Evolutionary conservation across 1,140 invertebrate species (phyloP).

Genomic region (Trypoxylus dichotomus): DNA sequence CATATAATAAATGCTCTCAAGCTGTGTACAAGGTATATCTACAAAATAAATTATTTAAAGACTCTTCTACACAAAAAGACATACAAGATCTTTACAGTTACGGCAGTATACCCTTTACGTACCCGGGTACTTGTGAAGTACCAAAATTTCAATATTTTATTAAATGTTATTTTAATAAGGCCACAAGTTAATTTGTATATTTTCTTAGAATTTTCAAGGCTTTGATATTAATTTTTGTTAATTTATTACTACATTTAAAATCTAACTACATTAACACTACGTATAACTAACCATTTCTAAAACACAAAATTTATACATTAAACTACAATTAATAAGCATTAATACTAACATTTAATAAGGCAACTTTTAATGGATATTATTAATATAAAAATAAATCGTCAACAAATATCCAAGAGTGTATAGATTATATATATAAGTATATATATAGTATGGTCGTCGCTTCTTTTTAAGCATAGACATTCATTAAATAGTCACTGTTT

Average conservation of each 20-base stretch:
- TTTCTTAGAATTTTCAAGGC: conserved; percentile 25
- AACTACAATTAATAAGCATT: conserved; percentile 21
- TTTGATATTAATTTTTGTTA: conserved; percentile 26
- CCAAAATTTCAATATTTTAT: conserved; percentile 19
- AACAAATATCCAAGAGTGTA: conserved; percentile 27
- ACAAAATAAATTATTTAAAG: conserved; percentile 31
- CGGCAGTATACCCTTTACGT: conserved; percentile 31
- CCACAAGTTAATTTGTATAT: conserved; percentile 13
- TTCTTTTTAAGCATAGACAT: conserved; percentile 10
- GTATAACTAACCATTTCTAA: conserved; percentile 25
- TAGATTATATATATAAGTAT: conserved; percentile 20
- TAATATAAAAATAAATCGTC: conserved; percentile 32
- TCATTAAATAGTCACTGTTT: neutral
- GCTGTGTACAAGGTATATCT: conserved; percentile 37
- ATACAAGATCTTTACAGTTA: conserved; percentile 19
- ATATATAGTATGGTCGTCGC: neutral
- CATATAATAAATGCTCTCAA: conserved; percentile 35
- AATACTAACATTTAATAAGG: conserved; percentile 31
- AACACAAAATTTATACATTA: conserved; percentile 27
- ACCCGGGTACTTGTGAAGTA: conserved; percentile 25
- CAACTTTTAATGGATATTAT: conserved; percentile 24
- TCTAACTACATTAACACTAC: conserved; percentile 8
- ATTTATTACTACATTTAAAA: conserved; percentile 16
- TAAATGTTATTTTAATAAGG: conserved; percentile 26
- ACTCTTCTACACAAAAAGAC: conserved; percentile 3